Evolutionary conservation across 2,888 invertebrate species (phyloP), one percentile per base, ranked within the genome.

Genomic region (Pterostichus niger): DNA sequence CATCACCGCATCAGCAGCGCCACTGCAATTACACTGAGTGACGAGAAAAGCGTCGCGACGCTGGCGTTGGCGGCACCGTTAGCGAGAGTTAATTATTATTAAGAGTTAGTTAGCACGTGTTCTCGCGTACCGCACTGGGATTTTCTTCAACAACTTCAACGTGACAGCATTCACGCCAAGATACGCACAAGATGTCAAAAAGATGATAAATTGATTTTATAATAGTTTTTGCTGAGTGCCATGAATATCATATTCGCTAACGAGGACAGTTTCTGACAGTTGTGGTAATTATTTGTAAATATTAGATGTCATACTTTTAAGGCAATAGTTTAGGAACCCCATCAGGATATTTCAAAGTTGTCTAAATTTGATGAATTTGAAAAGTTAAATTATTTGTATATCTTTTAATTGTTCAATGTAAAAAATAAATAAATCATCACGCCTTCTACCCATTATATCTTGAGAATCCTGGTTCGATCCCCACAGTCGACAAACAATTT

Each of bases 91-190:
- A 49, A 49, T 49, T 49, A 49, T 49, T 49, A 49, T 49, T 49
- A 49, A 49, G 49, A 49, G 49, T 49, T 49, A 49, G 49, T 49
- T 49, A 49, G 49, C 49, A 49, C 49, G 49, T 49, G 49, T 5
- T 49, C 49, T n/a, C 49, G 49, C n/a, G 49, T 10, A 49, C 13
- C 49, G 49, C 49, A 49, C n/a, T 49, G 49, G 49, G 49, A 49
- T 49, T 49, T 49, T 49, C 49, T 49, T 49, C 49, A 49, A n/a
- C 49, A 10, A 10, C n/a, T 4, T 10, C n/a, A 49, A 13, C 49
- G n/a, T 49, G 49, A 49, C 49, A 49, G 49, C 49, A n/a, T 49
- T 49, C 49, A 49, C 49, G 49, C 49, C 13, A 49, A 49, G 49
- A 49, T 49, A 10, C 49, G 49, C 6, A 49, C 9, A 13, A 49